Evolutionary conservation across 2,113 vertebrate genomes (phyloP).

Genomic region (Blennius ocellaris): DNA sequence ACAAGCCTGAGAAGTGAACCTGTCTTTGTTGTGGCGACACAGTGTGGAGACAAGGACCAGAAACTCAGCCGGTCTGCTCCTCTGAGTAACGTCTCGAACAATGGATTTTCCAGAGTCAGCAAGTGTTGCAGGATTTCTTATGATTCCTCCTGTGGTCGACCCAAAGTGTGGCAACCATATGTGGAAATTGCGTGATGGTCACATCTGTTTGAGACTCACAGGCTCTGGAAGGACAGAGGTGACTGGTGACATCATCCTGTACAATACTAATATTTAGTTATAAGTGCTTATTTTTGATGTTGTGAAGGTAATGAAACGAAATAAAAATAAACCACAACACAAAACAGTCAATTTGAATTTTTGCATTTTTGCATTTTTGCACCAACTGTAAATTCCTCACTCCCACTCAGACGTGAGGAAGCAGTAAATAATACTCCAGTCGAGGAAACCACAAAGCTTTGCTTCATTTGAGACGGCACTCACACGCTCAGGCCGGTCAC

Average conservation of each 20-base stretch:
- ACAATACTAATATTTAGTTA: no score
- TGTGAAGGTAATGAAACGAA: neutral
- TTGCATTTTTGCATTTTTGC: neutral
- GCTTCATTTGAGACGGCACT: neutral
- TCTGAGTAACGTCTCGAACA: conserved; percentile 3
- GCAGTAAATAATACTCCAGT: conserved; percentile 4
- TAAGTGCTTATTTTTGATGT: neutral
- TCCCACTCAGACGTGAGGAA: neutral
- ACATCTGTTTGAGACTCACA: conserved; percentile 40
- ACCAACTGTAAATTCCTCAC: no score
- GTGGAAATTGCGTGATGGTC: conserved; percentile 48
- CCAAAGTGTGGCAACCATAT: conserved; percentile 23
- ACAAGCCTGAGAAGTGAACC: conserved; percentile 52
- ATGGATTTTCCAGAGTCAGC: neutral
- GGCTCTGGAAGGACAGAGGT: conserved; percentile 18
- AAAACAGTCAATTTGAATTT: neutral
- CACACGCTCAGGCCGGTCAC: neutral
- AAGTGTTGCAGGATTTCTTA: conserved; percentile 24
- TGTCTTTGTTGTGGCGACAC: conserved; percentile 71
- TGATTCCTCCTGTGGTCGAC: conserved; percentile 3
- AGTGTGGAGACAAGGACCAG: conserved; percentile 29
- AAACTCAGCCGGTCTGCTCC: conserved; percentile 21
- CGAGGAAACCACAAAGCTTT: neutral
- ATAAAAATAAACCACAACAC: neutral
- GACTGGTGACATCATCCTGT: conserved; percentile 12